Conservation (phyloP, 2,888 invertebrate species). For the Disparrhopalites patrizii region DNA sequence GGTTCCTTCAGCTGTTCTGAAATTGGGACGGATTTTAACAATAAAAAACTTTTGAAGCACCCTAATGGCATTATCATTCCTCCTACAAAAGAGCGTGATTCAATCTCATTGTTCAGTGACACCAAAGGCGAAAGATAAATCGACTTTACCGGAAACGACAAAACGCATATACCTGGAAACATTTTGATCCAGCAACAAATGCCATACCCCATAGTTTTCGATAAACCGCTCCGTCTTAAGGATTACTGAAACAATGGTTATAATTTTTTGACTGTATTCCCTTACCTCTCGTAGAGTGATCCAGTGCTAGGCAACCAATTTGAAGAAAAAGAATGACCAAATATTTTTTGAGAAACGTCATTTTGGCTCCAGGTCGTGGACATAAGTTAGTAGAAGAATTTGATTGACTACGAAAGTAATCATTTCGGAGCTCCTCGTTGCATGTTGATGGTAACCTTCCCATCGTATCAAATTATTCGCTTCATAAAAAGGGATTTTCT, state of each 20-base stretch:
- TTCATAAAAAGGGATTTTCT: slow-evolving; percentile 22
- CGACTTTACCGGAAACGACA: too few species aligned
- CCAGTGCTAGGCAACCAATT: slow-evolving; percentile 43
- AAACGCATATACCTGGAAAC: too few species aligned
- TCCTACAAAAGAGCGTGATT: too few species aligned
- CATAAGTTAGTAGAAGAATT: slow-evolving; percentile 11
- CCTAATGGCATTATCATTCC: too few species aligned
- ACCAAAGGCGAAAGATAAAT: too few species aligned
- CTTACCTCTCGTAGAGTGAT: slow-evolving; percentile 40
- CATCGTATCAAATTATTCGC: slow-evolving; percentile 26
- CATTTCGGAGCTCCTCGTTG: slow-evolving; percentile 18
- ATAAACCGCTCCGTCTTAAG: too few species aligned
- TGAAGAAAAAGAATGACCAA: slow-evolving; percentile 40
- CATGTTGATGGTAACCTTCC: slow-evolving; percentile 25
- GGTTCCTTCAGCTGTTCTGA: too few species aligned
- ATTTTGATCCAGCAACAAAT: too few species aligned
- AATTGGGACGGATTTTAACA: too few species aligned
- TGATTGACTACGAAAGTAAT: slow-evolving; percentile 17
- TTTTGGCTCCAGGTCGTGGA: slow-evolving; percentile 27
- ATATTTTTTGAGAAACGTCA: slow-evolving; percentile 39
- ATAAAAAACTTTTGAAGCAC: too few species aligned
- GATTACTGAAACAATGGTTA: background rate
- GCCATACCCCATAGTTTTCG: too few species aligned
- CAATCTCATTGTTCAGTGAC: too few species aligned
- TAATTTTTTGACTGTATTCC: background rate